Percentiles rank a stretch among this genome's conserved stretches.
phyloP scores from a whole-genome alignment of 1,140 invertebrate species.

The Gonioctena quinquepunctata region DNA sequence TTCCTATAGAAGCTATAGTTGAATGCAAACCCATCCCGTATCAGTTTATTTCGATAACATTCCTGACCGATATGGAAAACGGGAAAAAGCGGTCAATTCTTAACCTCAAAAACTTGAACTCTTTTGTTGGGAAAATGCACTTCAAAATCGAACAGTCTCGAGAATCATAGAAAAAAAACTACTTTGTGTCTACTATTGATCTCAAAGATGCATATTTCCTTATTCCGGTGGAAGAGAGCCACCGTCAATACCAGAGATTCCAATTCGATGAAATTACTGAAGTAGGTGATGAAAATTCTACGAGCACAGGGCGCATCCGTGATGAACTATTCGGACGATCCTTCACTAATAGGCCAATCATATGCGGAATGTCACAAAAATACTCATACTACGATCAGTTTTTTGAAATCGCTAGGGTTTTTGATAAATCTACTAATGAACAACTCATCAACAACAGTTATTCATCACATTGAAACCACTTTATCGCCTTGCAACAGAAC shows the following conservation, averaged over 20 bases:
- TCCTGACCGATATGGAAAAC: conserved; percentile 26
- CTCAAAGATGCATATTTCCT: conserved; percentile 29
- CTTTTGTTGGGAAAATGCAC: conserved; percentile 28
- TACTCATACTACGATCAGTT: background rate
- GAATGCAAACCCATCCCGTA: background rate
- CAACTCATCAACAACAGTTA: background rate
- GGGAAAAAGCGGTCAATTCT: conserved; percentile 40
- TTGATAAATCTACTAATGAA: conserved; percentile 21
- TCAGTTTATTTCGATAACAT: conserved; percentile 36
- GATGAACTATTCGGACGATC: conserved; percentile 24
- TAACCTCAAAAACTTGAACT: conserved; percentile 40
- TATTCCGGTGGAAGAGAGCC: conserved; percentile 29
- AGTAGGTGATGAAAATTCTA: conserved; percentile 11
- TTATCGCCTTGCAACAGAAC: conserved; percentile 18
- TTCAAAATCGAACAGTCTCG: conserved; percentile 39
- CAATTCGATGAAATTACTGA: conserved; percentile 21
- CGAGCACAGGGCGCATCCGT: background rate
- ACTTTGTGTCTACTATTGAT: conserved; percentile 32
- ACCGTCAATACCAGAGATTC: conserved; percentile 34
- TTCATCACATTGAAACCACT: conserved; percentile 17
- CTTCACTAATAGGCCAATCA: conserved; percentile 12
- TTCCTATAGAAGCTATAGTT: background rate
- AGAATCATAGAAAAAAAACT: conserved; percentile 29
- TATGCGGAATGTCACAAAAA: conserved; percentile 11
- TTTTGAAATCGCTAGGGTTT: conserved; percentile 21